Evolutionary conservation across 1,140 invertebrate genomes (phyloP), one percentile per base, ranked within the genome.

Genomic region (Prorops nasuta): DNA sequence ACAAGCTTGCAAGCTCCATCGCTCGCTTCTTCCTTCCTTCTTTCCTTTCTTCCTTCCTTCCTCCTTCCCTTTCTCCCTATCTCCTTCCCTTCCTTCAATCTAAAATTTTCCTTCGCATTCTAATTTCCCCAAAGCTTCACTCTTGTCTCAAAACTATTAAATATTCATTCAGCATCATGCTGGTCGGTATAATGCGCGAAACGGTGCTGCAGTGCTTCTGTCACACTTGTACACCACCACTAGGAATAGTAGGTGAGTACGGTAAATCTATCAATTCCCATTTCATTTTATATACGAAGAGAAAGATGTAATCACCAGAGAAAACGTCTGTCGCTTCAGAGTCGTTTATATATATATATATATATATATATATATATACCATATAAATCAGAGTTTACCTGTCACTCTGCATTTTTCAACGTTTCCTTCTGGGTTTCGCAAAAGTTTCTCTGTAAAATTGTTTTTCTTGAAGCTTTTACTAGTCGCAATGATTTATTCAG

Each of bases 161-260:
- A n/a, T n/a, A n/a, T n/a, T n/a, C n/a, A 28, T 28, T 14, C 15
- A 21, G 41, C 53, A 84, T 74, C 57, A 91, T 92, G 89, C 78
- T 91, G 79, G 88, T 91, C 80, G 86, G 84, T 76, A 83, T 91
- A 64, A 87, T 92, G 67, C 86, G 87, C 72, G 88, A 91, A 74
- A 91, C 89, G 63, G 87, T 92, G 71, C 82, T 91, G 83, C 87
- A 90, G 81, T 92, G 89, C 81, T 91, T 92, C 80, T 92, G 89
- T 80, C 88, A 90, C 74, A 88, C 88, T 76, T 92, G 90, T 84
- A 86, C 89, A 71, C 87, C 87, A 67, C 88, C 88, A 52, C 78
- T 89, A 56, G 78, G 86, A 60, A 80, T 85, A 64, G 81, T 86
- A 80, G 86, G 87, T 89, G 80, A 82, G 81, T 74, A 36, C 3